Percentiles rank a stretch among this genome's conserved stretches.
These are phyloP conservation scores for Stegastes partitus DNA, from an alignment of 2,113 vertebrate genomes.

Conservation along the genomic window DNA sequence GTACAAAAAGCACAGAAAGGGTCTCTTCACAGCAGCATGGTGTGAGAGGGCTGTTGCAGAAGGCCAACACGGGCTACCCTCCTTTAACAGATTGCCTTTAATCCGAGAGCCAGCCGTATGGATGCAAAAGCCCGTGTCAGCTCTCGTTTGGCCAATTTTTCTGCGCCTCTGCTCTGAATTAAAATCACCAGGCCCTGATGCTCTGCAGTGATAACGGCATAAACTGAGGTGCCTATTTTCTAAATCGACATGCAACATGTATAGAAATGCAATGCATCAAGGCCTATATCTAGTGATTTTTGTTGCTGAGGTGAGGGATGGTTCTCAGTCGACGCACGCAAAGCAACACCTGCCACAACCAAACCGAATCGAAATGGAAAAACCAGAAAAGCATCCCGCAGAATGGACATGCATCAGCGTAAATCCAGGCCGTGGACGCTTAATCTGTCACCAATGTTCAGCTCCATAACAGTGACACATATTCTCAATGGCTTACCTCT, in stretches of 20 bases:
- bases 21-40: conserved; percentile 25
- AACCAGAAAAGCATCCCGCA: background rate
- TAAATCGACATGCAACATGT: background rate
- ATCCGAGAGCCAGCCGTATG: conserved; percentile 66
- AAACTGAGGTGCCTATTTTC: background rate
- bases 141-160: conserved; percentile 77
- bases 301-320: background rate
- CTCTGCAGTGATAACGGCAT: conserved; percentile 57
- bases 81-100: conserved; percentile 74
- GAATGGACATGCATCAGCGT: background rate
- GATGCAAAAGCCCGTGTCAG: conserved; percentile 62
- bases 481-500: conserved; percentile 77
- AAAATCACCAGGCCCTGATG: conserved; percentile 46
- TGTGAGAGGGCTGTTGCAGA: conserved; percentile 35
- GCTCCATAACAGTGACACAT: conserved; percentile 29
- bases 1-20: conserved; percentile 10
- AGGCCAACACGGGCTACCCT: conserved; percentile 32
- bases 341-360: conserved; percentile 63
- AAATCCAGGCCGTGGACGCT: background rate
- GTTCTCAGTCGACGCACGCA: conserved; percentile 22
- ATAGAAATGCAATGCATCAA: background rate
- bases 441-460: conserved; percentile 18
- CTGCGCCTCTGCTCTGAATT: conserved; percentile 57
- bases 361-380: conserved; percentile 20
- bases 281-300: conserved; percentile 16